These are phyloP conservation scores for Sympetrum striolatum DNA, from an alignment of 2,888 invertebrate species.

Conservation along the genomic window DNA sequence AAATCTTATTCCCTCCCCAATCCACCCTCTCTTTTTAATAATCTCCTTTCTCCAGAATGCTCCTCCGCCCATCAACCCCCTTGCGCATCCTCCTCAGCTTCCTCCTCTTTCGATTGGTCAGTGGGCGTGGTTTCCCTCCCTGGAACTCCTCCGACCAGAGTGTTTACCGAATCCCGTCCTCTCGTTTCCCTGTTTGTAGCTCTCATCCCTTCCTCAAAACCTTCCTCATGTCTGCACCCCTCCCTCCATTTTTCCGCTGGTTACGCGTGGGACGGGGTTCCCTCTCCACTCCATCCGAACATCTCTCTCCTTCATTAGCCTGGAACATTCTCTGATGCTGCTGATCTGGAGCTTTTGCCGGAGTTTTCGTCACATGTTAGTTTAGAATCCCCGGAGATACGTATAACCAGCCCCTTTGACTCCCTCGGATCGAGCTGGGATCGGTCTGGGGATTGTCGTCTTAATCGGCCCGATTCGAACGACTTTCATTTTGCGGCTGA, in stretches of 20 bases:
- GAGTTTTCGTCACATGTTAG: neutral
- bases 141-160: conserved; percentile 33
- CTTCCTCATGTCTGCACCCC: neutral
- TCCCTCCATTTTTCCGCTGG: no score
- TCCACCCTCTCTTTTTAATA: conserved; percentile 17
- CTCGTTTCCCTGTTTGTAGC: conserved; percentile 3
- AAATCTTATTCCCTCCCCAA: conserved; percentile 14
- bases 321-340: neutral
- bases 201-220: neutral
- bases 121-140: conserved; percentile 39
- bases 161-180: conserved; percentile 42
- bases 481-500: neutral
- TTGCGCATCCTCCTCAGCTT: conserved; percentile 32
- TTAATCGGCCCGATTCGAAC: neutral
- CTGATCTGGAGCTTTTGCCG: neutral
- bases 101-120: conserved; percentile 39
- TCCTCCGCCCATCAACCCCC: neutral
- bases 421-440: neutral
- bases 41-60: neutral
- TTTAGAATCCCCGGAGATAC: neutral
- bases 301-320: conserved; percentile 11
- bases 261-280: neutral
- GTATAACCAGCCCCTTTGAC: neutral
- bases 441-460: neutral
- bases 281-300: neutral